Conservation (phyloP, 2,888 invertebrate genomes). For the Tachina lurida region DNA sequence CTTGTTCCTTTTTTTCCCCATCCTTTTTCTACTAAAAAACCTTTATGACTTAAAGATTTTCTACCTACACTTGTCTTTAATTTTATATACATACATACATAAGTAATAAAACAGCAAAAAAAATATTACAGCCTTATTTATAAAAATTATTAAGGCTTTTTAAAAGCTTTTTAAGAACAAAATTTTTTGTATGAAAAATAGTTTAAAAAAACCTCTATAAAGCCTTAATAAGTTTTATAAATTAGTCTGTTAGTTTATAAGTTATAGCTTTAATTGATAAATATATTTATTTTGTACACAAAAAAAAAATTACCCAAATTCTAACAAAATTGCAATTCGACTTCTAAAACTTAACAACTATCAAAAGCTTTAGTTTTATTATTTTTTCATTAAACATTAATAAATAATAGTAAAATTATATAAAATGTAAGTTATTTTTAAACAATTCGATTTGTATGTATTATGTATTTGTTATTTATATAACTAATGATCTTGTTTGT, state of each 20-base stretch:
- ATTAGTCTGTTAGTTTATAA: slow-evolving; percentile 62
- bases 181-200: too few species aligned
- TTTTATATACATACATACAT: neutral
- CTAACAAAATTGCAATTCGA: slow-evolving; percentile 8
- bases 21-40: neutral
- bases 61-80: neutral
- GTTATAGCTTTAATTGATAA: slow-evolving; percentile 44
- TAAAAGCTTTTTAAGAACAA: too few species aligned
- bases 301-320: neutral
- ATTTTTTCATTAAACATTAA: neutral
- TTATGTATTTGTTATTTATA: slow-evolving; percentile 5
- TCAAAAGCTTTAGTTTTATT: neutral
- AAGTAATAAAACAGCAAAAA: slow-evolving; percentile 16
- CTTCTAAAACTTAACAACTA: neutral
- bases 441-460: slow-evolving; percentile 40
- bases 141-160: too few species aligned
- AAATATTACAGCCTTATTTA: too few species aligned
- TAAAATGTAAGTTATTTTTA: slow-evolving; percentile 23
- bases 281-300: slow-evolving; percentile 54
- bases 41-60: neutral
- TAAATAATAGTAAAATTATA: slow-evolving; percentile 2
- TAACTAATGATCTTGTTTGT: slow-evolving; percentile 30
- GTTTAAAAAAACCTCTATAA: too few species aligned
- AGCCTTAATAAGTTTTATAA: too few species aligned
- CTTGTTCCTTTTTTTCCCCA: neutral